These are phyloP conservation scores for Lynx canadensis DNA, from an alignment of 2,113 vertebrate species.

Conservation along the genomic window DNA sequence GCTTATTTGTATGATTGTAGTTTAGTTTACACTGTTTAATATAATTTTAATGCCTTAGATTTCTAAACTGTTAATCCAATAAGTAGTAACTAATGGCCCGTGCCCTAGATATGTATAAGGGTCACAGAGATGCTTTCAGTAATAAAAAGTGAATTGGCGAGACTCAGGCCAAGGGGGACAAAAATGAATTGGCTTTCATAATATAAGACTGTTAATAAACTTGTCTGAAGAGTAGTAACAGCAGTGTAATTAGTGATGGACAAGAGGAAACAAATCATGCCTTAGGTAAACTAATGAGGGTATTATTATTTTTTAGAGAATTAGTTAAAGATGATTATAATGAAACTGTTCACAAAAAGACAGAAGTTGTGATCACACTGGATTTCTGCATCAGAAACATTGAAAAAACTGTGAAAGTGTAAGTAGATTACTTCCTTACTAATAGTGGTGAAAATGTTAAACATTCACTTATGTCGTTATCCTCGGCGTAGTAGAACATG, in stretches of 20 bases:
- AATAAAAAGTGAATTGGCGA: background rate
- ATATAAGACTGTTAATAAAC: constrained; percentile 10
- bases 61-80: constrained; percentile 27
- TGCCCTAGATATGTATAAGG: background rate
- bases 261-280: constrained; percentile 29
- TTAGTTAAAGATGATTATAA: constrained; percentile 96
- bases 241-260: background rate
- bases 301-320: constrained; percentile 87
- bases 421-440: constrained; percentile 81
- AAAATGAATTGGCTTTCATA: constrained; percentile 46
- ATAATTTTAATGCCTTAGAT: constrained; percentile 19
- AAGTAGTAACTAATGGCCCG: background rate
- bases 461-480: background rate
- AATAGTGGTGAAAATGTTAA: background rate
- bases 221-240: constrained; percentile 44
- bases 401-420: constrained; percentile 95
- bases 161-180: background rate
- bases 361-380: constrained; percentile 92
- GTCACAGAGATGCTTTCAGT: constrained; percentile 22
- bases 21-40: constrained; percentile 8
- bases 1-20: background rate
- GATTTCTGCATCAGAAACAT: constrained; percentile 94
- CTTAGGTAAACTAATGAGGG: constrained; percentile 38
- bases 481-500: background rate
- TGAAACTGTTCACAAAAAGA: constrained; percentile 94